Evolutionary conservation across 1,140 invertebrate genomes (phyloP), one percentile per base, ranked within the genome.

Genomic region (Lethrus apterus): DNA sequence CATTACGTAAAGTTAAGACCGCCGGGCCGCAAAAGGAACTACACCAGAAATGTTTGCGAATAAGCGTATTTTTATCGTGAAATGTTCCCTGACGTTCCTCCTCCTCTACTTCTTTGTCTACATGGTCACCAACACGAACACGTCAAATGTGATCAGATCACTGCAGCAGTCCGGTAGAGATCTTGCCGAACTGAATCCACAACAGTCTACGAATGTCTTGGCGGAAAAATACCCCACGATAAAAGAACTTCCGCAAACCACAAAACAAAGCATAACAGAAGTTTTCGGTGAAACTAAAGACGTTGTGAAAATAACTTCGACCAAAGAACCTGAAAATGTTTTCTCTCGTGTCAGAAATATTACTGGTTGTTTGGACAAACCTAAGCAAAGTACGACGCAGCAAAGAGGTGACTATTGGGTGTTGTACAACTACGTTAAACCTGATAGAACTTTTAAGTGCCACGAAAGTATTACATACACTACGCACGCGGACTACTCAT

Each of bases 371-470:
- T 70, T 78, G 43, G 83, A 88, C 48, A 79, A 73, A 48, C 71
- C 76, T 2, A 70, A 72, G 53, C 66, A 74, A 21, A 74, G 78
- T 8, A 74, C 75, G 50, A 83, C 78, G 8, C 71, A 80, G 35
- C 87, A 91, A 59, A 76, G 88, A 5, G 89, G 89, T 9, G 86
- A 89, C 56, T 93, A 84, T 61, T 92, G 88, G 87, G 86, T 93
- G 43, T 70, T 94, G 7, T 86, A 90, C 65, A 91, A 93, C 70
- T 93, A 90, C 62, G 77, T 93, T 38, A 69, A 70, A 58, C 71
- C 79, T 36, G 73, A 77, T 51, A 66, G 69, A 65, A 89, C 84
- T 63, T 84, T 86, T 67, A 86, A 89, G 67, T 92, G 88, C 63
- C 84, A 89, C 66, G 87, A 91, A 65, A 83, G 79, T 46, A 77